Conservation (phyloP, 2,888 invertebrate genomes). For the Caenorhabditis plicata region DNA sequence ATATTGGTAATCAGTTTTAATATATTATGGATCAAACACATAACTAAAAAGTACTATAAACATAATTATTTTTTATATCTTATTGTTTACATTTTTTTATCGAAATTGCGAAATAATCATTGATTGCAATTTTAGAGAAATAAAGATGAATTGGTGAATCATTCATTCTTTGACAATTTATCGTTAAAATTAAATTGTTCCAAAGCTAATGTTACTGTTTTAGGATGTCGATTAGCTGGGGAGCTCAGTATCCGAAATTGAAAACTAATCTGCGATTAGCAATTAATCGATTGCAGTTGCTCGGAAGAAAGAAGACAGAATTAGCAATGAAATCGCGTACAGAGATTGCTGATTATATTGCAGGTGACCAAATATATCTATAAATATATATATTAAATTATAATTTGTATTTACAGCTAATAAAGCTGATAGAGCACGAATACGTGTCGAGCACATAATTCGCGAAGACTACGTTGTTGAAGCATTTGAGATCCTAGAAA, state of each 20-base stretch:
- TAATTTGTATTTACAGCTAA: slow-evolving; percentile 53
- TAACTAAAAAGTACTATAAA: too few relatives aligned
- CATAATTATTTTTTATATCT: too few relatives aligned
- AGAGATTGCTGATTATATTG: slow-evolving; percentile 94
- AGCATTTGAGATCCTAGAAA: slow-evolving; percentile 97
- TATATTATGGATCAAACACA: too few relatives aligned
- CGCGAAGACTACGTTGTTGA: slow-evolving; percentile 94
- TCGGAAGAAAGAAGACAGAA: slow-evolving; percentile 97
- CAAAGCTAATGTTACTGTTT: too few relatives aligned
- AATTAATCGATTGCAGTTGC: slow-evolving; percentile 86
- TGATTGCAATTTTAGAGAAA: too few relatives aligned
- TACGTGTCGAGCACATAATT: slow-evolving; percentile 96
- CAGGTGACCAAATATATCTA: slow-evolving; percentile 71
- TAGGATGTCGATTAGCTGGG: slow-evolving; percentile 74
- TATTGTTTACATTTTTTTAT: slow-evolving; percentile 1
- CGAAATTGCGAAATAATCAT: too few relatives aligned
- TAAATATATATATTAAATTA: background rate
- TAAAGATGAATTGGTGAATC: background rate
- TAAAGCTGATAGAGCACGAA: slow-evolving; percentile 78
- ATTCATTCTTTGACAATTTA: slow-evolving; percentile 1
- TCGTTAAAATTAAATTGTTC: background rate
- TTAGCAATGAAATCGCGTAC: slow-evolving; percentile 89
- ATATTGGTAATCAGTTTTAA: too few relatives aligned
- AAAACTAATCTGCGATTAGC: slow-evolving; percentile 92
- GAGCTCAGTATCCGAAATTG: slow-evolving; percentile 87